A percentile compares a stretch with the other conserved stretches of the same genome.
phyloP scores from a whole-genome alignment of 2,113 vertebrate genomes.

The Petromus typicus region DNA sequence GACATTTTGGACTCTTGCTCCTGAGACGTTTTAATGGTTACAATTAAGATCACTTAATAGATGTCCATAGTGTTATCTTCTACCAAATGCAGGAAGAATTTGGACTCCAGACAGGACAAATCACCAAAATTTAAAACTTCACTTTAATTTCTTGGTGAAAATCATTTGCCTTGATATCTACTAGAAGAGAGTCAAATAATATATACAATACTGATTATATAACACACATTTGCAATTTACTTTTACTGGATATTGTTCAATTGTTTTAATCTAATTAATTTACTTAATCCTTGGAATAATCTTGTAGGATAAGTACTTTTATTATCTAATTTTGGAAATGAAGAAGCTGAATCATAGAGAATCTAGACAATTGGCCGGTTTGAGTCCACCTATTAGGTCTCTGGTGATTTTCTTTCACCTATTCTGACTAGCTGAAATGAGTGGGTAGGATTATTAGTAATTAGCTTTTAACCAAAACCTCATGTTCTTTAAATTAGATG shows the following conservation, averaged over 20 bases:
- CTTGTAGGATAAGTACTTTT: not conserved
- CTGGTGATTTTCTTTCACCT: not conserved
- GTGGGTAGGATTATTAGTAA: not conserved
- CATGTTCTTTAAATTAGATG: not conserved
- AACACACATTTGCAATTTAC: not conserved
- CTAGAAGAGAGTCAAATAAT: not conserved
- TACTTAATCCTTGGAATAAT: not conserved
- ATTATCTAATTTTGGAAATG: slow-evolving; percentile 15
- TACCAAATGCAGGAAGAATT: not conserved
- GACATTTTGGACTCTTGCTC: not conserved
- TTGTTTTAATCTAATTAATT: not conserved
- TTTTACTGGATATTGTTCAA: not conserved
- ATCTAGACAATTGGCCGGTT: not conserved
- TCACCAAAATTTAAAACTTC: slow-evolving; percentile 13
- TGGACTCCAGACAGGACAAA: not conserved
- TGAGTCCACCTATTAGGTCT: not conserved
- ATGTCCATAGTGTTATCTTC: not conserved
- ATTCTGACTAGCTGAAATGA: not conserved
- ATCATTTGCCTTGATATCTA: not conserved
- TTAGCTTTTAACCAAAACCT: not conserved
- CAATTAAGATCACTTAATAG: not conserved
- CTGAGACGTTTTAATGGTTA: not conserved
- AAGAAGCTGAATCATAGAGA: not conserved
- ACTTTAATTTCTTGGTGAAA: not conserved
- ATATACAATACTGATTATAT: not conserved